These are phyloP conservation scores for Temnothorax unifasciatus DNA, from an alignment of 2,888 invertebrate species.

Conservation along the genomic window DNA sequence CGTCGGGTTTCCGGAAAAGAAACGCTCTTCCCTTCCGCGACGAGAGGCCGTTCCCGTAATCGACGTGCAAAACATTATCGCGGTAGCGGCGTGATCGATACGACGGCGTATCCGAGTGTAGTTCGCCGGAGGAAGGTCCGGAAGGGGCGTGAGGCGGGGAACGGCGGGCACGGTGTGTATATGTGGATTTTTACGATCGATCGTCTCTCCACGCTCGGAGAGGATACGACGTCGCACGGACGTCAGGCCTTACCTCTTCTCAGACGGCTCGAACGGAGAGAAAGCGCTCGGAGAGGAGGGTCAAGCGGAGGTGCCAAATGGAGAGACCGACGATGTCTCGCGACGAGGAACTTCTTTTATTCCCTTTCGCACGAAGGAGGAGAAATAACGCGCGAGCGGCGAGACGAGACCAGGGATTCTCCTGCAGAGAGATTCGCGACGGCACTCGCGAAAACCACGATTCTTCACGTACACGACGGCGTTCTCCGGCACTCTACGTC, in stretches of 20 bases:
- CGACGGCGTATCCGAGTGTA: slow-evolving; percentile 42
- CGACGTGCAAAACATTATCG: slow-evolving; percentile 41
- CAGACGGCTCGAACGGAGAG: not conserved
- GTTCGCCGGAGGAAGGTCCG: slow-evolving; percentile 43
- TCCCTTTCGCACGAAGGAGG: not conserved
- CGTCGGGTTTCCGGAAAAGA: not conserved
- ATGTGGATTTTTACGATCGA: slow-evolving; percentile 70
- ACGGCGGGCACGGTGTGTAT: slow-evolving; percentile 45
- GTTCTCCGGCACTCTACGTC: slow-evolving; percentile 17
- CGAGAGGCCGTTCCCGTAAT: not conserved
- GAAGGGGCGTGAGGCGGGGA: slow-evolving; percentile 64
- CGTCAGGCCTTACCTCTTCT: slow-evolving; percentile 60
- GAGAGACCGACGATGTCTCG: not conserved
- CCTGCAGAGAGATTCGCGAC: not conserved
- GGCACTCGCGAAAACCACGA: too few species aligned
- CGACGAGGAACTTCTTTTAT: not conserved
- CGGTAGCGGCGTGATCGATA: slow-evolving; percentile 64
- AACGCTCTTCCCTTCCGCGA: not conserved
- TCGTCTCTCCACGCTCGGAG: slow-evolving; percentile 49
- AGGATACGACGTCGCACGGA: slow-evolving; percentile 16
- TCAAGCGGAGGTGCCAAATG: not conserved
- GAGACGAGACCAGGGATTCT: too few species aligned
- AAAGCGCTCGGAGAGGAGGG: not conserved
- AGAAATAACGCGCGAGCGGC: not conserved
- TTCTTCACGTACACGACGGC: too few species aligned